Evolutionary conservation across 2,113 vertebrate species (phyloP).

Genomic region (Passer montanus): DNA sequence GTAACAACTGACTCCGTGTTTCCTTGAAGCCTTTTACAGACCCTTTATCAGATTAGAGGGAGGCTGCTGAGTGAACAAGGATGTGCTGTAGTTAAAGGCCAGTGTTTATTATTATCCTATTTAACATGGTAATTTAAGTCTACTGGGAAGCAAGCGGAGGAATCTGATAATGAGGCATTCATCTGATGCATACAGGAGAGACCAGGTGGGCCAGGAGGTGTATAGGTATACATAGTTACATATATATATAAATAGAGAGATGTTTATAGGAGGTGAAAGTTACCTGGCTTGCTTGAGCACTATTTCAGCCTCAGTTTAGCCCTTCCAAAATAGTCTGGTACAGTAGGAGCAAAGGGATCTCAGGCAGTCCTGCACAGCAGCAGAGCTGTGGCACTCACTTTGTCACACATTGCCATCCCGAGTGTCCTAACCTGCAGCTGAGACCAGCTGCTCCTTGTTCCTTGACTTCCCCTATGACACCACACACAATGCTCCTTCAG

Average conservation of each 20-base stretch:
- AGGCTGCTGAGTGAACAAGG: constrained; percentile 46
- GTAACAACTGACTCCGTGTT: background rate
- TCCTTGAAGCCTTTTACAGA: background rate
- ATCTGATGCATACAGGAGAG: background rate
- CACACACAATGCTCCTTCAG: background rate
- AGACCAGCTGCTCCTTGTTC: background rate
- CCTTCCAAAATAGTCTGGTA: background rate
- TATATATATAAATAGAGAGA: no score
- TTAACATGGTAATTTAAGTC: constrained; percentile 51
- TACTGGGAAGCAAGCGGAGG: background rate
- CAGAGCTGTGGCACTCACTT: background rate
- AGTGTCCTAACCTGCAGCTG: background rate
- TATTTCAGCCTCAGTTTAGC: background rate
- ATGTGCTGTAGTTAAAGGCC: constrained; percentile 29
- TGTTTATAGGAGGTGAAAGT: background rate
- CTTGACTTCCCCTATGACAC: background rate
- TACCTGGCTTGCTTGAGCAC: background rate
- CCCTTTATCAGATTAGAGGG: constrained; percentile 30
- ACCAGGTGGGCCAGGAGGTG: background rate
- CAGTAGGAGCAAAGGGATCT: background rate
- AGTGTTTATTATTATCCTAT: constrained; percentile 54
- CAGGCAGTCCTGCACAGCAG: accelerated
- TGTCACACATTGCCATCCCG: background rate
- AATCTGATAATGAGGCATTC: constrained; percentile 33
- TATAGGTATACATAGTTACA: background rate